Percentiles rank a stretch among this genome's conserved stretches.
Evolutionary conservation across 2,113 vertebrate genomes (phyloP).

Genomic region (Trogon melanurus): DNA sequence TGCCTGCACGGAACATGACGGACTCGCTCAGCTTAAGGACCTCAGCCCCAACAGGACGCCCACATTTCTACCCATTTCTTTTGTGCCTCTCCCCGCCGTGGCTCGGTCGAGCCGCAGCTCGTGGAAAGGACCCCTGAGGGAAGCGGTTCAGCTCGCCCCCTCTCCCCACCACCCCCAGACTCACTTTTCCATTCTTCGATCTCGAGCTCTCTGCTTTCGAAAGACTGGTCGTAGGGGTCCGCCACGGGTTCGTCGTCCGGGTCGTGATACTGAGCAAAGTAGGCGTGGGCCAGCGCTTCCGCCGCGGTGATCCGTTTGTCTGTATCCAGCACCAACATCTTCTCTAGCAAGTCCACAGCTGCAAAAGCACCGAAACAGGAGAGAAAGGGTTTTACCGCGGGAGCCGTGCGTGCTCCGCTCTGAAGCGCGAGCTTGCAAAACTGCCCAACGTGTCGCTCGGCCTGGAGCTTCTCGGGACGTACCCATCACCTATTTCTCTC

Average conservation of each 20-base stretch:
- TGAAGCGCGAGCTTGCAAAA: neutral
- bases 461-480: neutral
- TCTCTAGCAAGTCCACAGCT: constrained; percentile 97
- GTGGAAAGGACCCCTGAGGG: rapidly evolving
- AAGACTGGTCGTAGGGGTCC: constrained; percentile 97
- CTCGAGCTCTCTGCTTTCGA: constrained; percentile 94
- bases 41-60: neutral
- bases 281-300: constrained; percentile 90
- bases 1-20: rapidly evolving
- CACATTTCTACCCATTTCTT: neutral
- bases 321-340: constrained; percentile 97
- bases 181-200: constrained; percentile 99
- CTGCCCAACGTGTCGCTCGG: rapidly evolving
- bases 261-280: constrained; percentile 96
- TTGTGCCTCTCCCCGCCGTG: neutral
- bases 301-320: constrained; percentile 95
- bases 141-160: neutral
- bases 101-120: neutral
- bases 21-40: neutral
- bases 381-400: neutral
- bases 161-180: neutral
- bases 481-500: neutral
- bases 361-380: neutral
- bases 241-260: constrained; percentile 96
- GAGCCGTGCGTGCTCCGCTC: neutral